Conservation (phyloP, 1,140 invertebrate genomes). For the Gerris buenoi region DNA sequence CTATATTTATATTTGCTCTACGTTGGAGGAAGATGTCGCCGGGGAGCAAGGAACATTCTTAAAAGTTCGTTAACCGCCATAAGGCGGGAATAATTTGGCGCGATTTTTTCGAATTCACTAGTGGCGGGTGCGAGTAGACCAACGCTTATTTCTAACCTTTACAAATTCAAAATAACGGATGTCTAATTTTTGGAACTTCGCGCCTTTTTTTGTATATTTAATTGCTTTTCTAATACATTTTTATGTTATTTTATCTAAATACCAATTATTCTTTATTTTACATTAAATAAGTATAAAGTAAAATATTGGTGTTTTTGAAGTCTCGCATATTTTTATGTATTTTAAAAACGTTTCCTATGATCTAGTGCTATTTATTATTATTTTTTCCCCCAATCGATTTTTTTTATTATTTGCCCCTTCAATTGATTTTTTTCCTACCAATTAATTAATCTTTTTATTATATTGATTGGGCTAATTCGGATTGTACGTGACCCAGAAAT, state of each 20-base stretch:
- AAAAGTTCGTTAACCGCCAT: not conserved
- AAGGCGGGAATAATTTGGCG: not conserved
- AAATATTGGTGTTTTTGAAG: too few relatives aligned
- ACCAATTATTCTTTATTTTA: not conserved
- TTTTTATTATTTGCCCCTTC: too few relatives aligned
- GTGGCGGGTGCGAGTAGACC: not conserved
- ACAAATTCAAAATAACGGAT: not conserved
- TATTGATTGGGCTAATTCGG: too few relatives aligned
- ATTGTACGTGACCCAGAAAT: too few relatives aligned
- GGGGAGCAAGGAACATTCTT: not conserved
- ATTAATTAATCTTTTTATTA: too few relatives aligned
- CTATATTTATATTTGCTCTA: not conserved
- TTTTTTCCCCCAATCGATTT: too few relatives aligned
- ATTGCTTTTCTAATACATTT: not conserved
- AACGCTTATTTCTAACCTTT: not conserved
- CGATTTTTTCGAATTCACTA: too few relatives aligned
- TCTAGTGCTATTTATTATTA: too few relatives aligned
- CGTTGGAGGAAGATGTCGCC: not conserved
- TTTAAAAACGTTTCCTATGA: too few relatives aligned
- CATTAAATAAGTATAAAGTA: not conserved
- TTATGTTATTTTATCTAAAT: not conserved
- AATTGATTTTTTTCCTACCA: too few relatives aligned
- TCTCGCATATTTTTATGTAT: too few relatives aligned
- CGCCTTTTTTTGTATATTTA: not conserved
- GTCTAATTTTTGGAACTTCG: not conserved